Evolutionary conservation across 2,888 invertebrate genomes (phyloP), one percentile per base, ranked within the genome.

Genomic region (Clistopyga incitator): DNA sequence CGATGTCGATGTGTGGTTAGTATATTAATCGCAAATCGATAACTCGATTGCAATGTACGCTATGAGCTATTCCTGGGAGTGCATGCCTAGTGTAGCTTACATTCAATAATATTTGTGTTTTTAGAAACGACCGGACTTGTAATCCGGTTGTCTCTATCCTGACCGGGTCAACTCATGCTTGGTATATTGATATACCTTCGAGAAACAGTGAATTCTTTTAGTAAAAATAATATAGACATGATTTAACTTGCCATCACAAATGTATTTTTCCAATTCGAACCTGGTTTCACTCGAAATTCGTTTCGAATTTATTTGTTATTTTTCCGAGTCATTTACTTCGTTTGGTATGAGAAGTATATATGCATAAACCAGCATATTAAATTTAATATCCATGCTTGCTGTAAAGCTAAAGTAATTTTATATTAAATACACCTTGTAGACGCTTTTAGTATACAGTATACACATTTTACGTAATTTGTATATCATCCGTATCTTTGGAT

Each of bases 11-110:
- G 34, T 6, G 34, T 8, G 34, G 8, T 34, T 4, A 34, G 6
- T 34, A 34, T 67, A 78, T 18, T 29, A 67, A 54, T 23, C 54
- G 38, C 45, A 52, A 45, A 23, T 25, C 74, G 25, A 71, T 20
- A 38, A 52, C n/a, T 38, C 50, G 20, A 67, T 25, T 59, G 61
- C 72, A 61, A 20, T 18, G 18, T 34, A 6, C 18, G 38, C 3
- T 2, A 18, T 18, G 20, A 54, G 23, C 54, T 10, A 54, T 50
- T 18, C 18, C 18, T 6, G 45, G 3, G 4, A 52, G 20, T n/a
- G 50, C 15, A 10, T 54, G 54, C 13, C 11, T 23, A 11, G 3
- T 23, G 23, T 11, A 29, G 4, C 29, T 3, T 29, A 29, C 10
- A 23, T 54, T 1, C 0, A 54, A 54, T 23, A 54, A 54, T 13